Percentiles rank a stretch among this genome's conserved stretches.
These are phyloP conservation scores for Helostoma temminkii DNA, from an alignment of 2,797 vertebrate species.

Conservation along the genomic window DNA sequence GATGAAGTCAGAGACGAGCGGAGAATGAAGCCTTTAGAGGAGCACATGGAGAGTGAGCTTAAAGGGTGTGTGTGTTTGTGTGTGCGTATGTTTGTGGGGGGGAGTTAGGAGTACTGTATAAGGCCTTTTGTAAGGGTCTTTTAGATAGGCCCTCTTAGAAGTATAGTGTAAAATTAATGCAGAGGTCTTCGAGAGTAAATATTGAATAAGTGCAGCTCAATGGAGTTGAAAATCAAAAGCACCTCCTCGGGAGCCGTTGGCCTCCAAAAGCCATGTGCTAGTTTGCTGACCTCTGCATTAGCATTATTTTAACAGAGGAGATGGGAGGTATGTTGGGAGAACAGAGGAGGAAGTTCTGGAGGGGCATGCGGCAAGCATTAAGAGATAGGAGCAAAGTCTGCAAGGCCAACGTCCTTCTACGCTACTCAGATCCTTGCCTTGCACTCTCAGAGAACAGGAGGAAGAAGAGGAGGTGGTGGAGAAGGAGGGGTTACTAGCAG, in stretches of 20 bases:
- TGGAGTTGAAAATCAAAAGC: constrained; percentile 81
- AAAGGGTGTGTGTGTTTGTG: constrained; percentile 35
- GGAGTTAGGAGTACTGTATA: constrained; percentile 57
- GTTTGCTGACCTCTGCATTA: constrained; percentile 82
- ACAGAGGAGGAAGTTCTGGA: constrained; percentile 37
- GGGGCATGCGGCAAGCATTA: constrained; percentile 35
- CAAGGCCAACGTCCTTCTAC: constrained; percentile 64
- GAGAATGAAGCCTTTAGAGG: constrained; percentile 69
- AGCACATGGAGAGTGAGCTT: constrained; percentile 57
- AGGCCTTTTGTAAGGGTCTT: constrained; percentile 64
- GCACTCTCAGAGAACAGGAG: constrained; percentile 46
- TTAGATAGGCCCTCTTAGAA: constrained; percentile 69
- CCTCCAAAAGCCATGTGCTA: constrained; percentile 75
- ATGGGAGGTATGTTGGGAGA: constrained; percentile 67
- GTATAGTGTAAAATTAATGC: constrained; percentile 80
- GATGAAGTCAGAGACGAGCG: constrained; percentile 65
- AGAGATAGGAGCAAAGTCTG: constrained; percentile 62
- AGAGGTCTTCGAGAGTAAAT: constrained; percentile 84
- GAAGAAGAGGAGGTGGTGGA: constrained; percentile 54
- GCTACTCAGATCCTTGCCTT: constrained; percentile 53
- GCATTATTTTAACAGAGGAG: constrained; percentile 81
- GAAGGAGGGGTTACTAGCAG: constrained; percentile 67
- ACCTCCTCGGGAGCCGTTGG: constrained; percentile 80
- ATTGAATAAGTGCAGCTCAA: constrained; percentile 84
- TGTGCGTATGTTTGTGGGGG: background rate